Percentiles rank a stretch among this genome's conserved stretches.
Conservation (phyloP, 2,797 vertebrate species). For the Sylvilagus floridanus region DNA sequence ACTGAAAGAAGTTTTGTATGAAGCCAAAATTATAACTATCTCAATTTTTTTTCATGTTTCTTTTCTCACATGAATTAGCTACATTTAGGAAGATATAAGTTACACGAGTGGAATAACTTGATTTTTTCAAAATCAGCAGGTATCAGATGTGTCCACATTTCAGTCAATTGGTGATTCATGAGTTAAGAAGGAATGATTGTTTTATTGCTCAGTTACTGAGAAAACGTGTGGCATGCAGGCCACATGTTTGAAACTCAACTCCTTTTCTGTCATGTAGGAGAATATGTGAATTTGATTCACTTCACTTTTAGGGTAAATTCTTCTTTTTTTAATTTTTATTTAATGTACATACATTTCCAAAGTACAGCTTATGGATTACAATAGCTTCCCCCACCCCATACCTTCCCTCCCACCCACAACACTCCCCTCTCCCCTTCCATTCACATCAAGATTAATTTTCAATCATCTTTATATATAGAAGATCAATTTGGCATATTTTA, state of each 20-base stretch:
- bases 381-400: too few species aligned
- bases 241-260: conserved; percentile 8
- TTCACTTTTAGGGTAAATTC: neutral
- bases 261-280: conserved; percentile 2
- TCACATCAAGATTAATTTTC: too few species aligned
- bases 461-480: too few species aligned
- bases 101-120: neutral
- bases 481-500: too few species aligned
- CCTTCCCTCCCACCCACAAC: too few species aligned
- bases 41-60: neutral
- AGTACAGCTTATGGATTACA: too few species aligned
- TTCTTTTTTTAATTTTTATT: too few species aligned
- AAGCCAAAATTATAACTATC: conserved; percentile 11
- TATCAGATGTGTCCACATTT: neutral
- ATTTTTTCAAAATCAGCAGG: neutral
- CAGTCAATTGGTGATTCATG: neutral
- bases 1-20: neutral
- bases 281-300: neutral
- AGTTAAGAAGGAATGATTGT: neutral
- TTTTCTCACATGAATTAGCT: neutral
- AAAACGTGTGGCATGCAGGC: neutral
- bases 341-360: too few species aligned
- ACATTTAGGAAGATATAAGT: conserved; percentile 23
- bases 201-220: conserved; percentile 15
- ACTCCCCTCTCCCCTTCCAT: too few species aligned